Base-by-base conservation (phyloP, 2,888 invertebrate genomes). In the Griposia aprilina region DNA sequence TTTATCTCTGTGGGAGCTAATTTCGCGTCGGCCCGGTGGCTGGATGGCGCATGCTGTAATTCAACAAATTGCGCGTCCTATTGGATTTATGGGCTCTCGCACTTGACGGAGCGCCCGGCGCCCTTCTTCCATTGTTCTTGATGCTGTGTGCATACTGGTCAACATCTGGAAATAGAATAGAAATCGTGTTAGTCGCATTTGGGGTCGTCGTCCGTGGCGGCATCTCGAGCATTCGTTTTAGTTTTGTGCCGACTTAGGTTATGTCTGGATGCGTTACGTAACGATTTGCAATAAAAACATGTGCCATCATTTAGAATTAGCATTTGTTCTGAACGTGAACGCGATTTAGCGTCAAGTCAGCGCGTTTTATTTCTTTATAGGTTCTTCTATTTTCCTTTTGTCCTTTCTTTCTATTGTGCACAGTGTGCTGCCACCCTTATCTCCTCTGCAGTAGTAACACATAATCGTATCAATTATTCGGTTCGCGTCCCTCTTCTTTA, bases 21-120 rank as follows among this genome's bases (percentile, higher is more conserved):
- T 97, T 97, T 96, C 95, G 95, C 95, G 96, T 95, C 95, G 95
- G 96, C 92, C 95, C 95, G 96, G 96, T 95, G 96, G 96, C 95
- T 94, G 95, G 93, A 92, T 95, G 95, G 96, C 96, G 96, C 96
- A 96, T 96, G 96, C 94, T 96, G 97, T 97, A 97, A 97, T 96
- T 97, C 97, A 97, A 96, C 96, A 96, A 97, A 97, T 97, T 97
- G 96, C 97, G 95, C 95, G 96, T 96, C 96, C 95, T 93, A 90
- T 90, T 89, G 92, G 94, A 97, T 97, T 97, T 97, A 97, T 96
- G 93, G 94, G 86, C 93, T 90, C 93, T 94, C 95, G 93, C 94
- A 94, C 95, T 96, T 97, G 96, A 97, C 96, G 96, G 93, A 96
- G 96, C 94, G 95, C 91, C 88, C 85, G 90, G 90, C 91, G 91